Evolutionary conservation across 2,888 invertebrate species (phyloP).

Genomic region (Coleophora deauratella): DNA sequence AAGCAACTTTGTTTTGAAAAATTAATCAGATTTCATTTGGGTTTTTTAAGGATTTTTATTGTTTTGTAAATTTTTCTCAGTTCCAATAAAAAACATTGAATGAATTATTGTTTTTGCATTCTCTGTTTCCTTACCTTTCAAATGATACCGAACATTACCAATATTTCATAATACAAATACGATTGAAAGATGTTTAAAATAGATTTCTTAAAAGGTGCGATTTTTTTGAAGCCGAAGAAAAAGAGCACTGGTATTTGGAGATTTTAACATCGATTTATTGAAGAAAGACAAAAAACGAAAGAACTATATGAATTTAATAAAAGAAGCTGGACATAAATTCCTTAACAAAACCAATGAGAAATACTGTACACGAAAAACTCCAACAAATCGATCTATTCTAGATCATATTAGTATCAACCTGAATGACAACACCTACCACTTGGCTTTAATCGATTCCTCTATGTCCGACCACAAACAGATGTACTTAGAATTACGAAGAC

Average conservation of each 20-base stretch:
- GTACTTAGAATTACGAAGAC: slow-evolving; percentile 11
- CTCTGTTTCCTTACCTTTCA: too few relatives aligned
- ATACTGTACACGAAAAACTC: slow-evolving; percentile 16
- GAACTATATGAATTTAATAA: not conserved
- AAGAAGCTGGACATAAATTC: slow-evolving; percentile 9
- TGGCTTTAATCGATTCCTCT: slow-evolving; percentile 15
- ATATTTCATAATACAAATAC: too few relatives aligned
- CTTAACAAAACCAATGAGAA: slow-evolving; percentile 15
- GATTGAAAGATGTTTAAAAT: too few relatives aligned
- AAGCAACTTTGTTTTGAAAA: too few relatives aligned
- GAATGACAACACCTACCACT: slow-evolving; percentile 13
- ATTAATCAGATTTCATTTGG: too few relatives aligned
- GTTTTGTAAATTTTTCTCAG: too few relatives aligned
- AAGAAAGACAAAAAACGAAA: not conserved
- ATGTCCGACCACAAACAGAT: slow-evolving; percentile 21
- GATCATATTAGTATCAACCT: slow-evolving; percentile 20
- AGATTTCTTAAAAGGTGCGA: too few relatives aligned
- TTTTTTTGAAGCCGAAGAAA: not conserved
- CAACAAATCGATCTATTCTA: slow-evolving; percentile 15
- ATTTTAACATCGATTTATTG: slow-evolving; percentile 6
- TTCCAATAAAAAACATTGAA: too few relatives aligned
- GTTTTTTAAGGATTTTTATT: too few relatives aligned
- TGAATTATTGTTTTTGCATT: too few relatives aligned
- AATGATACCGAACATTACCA: too few relatives aligned
- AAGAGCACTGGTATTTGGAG: slow-evolving; percentile 4